phyloP scores from a whole-genome alignment of 2,113 vertebrate species.

The Oenanthe melanoleuca region DNA sequence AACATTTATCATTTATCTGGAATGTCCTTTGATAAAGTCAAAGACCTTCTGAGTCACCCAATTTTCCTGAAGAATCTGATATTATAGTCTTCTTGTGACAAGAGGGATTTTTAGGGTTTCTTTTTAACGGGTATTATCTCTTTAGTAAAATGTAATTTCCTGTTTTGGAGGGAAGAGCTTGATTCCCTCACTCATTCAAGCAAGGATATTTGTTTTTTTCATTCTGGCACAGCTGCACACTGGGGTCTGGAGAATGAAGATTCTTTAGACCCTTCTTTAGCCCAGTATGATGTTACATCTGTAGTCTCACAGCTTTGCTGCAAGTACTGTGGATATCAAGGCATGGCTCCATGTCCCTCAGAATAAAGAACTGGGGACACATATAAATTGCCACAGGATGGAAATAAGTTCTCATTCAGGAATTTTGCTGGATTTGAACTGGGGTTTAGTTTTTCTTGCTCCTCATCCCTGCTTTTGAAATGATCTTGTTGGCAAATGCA shows the following conservation, averaged over 20 bases:
- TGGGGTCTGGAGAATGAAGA: neutral
- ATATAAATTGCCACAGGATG: neutral
- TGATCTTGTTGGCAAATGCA: neutral
- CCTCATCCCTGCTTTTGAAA: neutral
- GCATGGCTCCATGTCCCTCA: too few species aligned
- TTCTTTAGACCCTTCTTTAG: neutral
- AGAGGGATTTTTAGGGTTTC: neutral
- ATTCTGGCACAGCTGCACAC: neutral
- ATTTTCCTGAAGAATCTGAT: neutral
- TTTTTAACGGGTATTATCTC: neutral
- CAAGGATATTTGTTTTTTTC: neutral
- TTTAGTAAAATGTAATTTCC: neutral
- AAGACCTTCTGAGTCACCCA: neutral
- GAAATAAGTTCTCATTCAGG: neutral
- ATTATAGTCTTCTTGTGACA: neutral
- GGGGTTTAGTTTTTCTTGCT: neutral
- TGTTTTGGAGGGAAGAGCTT: neutral
- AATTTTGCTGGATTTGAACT: neutral
- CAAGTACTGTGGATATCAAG: neutral
- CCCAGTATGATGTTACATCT: accelerated
- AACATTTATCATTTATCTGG: neutral
- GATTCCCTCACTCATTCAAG: neutral
- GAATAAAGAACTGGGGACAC: neutral
- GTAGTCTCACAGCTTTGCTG: neutral
- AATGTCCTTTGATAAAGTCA: neutral